Evolutionary conservation across 2,113 vertebrate genomes (phyloP), one percentile per base, ranked within the genome.

Genomic region (Triplophysa siluroides): DNA sequence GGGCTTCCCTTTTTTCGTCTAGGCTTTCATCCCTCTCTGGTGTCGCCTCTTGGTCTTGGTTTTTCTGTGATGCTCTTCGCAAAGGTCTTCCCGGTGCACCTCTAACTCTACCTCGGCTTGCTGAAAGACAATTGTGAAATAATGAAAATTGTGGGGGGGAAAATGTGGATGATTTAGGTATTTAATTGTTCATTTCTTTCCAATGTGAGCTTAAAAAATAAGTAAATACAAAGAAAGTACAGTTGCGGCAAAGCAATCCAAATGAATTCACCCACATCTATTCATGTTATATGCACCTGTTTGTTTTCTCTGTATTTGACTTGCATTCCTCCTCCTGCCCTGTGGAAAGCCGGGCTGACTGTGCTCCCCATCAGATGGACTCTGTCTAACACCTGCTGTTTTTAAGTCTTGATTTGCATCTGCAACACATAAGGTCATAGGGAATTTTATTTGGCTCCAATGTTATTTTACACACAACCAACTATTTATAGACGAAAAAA

Each of bases 381-480:
- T 89, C 65, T 91, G 91, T 80, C 87, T 92, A 87, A 92, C 86
- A 87, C 94, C 91, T 89, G 91, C 89, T 87, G 95, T 89, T 88
- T 93, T 94, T 87, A 92, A 94, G 85, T 92, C 91, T 84, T 93
- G 90, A 90, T 89, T 94, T 93, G 90, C 88, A 92, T 92, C 92
- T 94, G 65, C 16, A 67, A 66, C 19, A 60, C 26, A 75, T 2
- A 88, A 69, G 84, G 81, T 84, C 76, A 83, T 38, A 54, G 69
- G 21, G 56, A 12, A 26, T 33, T 65, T 61, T 43, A 1, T 21
- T 52, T 6, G 8, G 0, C n/a, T 18, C 19, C 9, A 10, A n/a
- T 58, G 19, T 8, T 58, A 45, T n/a, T 18, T 52, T 52, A 52
- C 16, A 52, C 14, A 64, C n/a, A 29, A 43, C 45, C 45, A 50